A percentile compares a stretch with the other conserved stretches of the same genome.
phyloP scores from a whole-genome alignment of 2,113 vertebrate genomes.

The Vulpes vulpes region DNA sequence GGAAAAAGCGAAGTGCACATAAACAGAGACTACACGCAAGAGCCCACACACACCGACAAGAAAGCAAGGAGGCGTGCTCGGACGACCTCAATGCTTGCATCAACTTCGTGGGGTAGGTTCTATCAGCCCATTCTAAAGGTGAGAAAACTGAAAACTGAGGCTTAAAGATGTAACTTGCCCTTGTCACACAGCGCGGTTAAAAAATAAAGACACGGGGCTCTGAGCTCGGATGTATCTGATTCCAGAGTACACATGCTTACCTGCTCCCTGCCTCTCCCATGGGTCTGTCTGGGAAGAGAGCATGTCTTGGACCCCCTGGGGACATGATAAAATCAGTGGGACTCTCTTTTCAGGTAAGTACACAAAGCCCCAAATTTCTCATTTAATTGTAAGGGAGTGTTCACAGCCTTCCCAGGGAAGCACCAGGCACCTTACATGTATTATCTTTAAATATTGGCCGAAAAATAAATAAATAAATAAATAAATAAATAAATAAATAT shows the following conservation, averaged over 20 bases:
- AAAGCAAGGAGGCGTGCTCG: neutral
- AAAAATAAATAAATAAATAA: neutral
- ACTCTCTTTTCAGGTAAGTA: conserved; percentile 18
- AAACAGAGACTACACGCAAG: neutral
- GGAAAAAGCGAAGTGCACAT: conserved; percentile 15
- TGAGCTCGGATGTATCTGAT: neutral
- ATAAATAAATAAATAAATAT: too few species aligned
- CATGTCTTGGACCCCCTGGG: neutral
- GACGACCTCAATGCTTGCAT: conserved; percentile 8
- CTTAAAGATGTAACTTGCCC: neutral
- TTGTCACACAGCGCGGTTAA: neutral
- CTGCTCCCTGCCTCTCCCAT: neutral
- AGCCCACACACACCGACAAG: neutral
- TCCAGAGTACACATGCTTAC: neutral
- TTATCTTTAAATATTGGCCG: neutral
- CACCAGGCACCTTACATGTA: neutral
- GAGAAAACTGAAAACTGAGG: conserved; percentile 10
- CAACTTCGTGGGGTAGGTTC: neutral
- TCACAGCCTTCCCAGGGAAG: neutral
- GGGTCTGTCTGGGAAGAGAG: neutral
- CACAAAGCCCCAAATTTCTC: neutral
- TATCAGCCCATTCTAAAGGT: neutral
- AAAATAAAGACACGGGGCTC: neutral
- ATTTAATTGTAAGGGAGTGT: conserved; percentile 26
- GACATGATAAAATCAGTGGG: neutral